Conservation (phyloP, 2,113 vertebrate genomes). For the Hippocampus zosterae region DNA sequence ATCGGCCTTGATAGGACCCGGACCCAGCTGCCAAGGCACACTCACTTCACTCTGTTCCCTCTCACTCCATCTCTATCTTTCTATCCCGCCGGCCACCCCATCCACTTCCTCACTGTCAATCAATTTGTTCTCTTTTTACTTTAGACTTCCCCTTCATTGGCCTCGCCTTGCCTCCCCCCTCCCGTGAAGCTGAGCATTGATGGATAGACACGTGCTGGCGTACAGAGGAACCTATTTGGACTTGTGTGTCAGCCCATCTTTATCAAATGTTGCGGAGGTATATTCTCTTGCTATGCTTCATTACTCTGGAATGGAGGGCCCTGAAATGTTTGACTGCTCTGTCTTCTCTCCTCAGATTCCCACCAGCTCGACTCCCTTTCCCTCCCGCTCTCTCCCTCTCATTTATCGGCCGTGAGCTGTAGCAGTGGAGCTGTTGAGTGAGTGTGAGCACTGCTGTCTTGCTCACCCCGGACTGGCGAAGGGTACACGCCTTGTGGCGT, state of each 20-base stretch:
- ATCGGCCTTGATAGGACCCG: slow-evolving; percentile 77
- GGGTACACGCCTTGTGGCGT: slow-evolving; percentile 69
- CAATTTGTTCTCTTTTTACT: slow-evolving; percentile 60
- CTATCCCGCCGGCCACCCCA: slow-evolving; percentile 45
- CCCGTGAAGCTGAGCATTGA: slow-evolving; percentile 76
- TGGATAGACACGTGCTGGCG: slow-evolving; percentile 87
- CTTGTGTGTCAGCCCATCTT: slow-evolving; percentile 98
- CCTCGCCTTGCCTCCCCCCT: slow-evolving; percentile 44
- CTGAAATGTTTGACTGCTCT: slow-evolving; percentile 98
- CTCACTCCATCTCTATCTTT: slow-evolving; percentile 40
- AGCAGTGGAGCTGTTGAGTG: slow-evolving; percentile 61
- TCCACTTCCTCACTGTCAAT: slow-evolving; percentile 59
- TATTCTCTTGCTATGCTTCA: slow-evolving; percentile 98
- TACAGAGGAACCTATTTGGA: slow-evolving; percentile 99
- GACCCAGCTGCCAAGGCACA: slow-evolving; percentile 81
- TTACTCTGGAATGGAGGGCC: slow-evolving; percentile 93
- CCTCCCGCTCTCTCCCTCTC: slow-evolving; percentile 34
- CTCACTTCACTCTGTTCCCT: slow-evolving; percentile 56
- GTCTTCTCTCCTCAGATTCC: slow-evolving; percentile 64
- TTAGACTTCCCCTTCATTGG: slow-evolving; percentile 40
- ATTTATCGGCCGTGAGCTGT: slow-evolving; percentile 61
- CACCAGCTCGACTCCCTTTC: slow-evolving; percentile 25
- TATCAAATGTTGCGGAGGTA: slow-evolving; percentile 99
- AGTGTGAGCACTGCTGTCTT: slow-evolving; percentile 51
- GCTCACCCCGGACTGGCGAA: slow-evolving; percentile 58